Evolutionary conservation across 2,888 invertebrate genomes (phyloP), one percentile per base, ranked within the genome.

Genomic region (Acleris sparsana): DNA sequence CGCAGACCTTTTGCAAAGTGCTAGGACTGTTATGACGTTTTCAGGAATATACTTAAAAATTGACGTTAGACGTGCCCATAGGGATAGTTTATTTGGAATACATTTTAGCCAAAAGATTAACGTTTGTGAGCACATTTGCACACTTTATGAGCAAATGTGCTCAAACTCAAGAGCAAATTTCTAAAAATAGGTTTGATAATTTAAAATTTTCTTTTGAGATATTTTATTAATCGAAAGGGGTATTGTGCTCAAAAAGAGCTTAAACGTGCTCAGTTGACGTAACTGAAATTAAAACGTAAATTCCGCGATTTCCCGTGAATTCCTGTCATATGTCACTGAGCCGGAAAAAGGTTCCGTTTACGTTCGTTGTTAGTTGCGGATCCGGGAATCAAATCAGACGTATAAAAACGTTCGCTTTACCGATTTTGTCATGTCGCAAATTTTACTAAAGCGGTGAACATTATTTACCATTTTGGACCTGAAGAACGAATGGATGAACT

Each of bases 271-370:
- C 39, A 59, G 20, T 51, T 11, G 17, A 33, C 48, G 39, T 51
- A 22, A 22, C 29, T 49, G 11, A 51, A 51, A 52, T 61, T 25
- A 43, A 61, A 61, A 61, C 25, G 53, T 39, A 46, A 58, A 49
- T 49, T 58, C 25, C 7, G 13, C 13, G 51, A 60, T 43, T 22
- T 18, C 9, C n/a, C n/a, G 46, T 18, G 61, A 52, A 13, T 52
- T 25, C 53, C 46, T 52, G 52, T 62, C 55, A 61, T 52, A 65
- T 39, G 51, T 52, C 33, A 46, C 16, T 65, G 66, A 62, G 46
- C 52, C 61, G 66, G 56, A 66, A 66, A 65, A 65, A 61, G 65
- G 65, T 65, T 56, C 17, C 65, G 29, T 51, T 60, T 53, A 49
- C 49, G 20, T 49, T 65, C 59, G 53, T 33, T 56, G 43, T 61